A percentile compares a stretch with the other conserved stretches of the same genome.
Conservation (phyloP, 1,140 invertebrate genomes). For the Bombus waltoni region DNA sequence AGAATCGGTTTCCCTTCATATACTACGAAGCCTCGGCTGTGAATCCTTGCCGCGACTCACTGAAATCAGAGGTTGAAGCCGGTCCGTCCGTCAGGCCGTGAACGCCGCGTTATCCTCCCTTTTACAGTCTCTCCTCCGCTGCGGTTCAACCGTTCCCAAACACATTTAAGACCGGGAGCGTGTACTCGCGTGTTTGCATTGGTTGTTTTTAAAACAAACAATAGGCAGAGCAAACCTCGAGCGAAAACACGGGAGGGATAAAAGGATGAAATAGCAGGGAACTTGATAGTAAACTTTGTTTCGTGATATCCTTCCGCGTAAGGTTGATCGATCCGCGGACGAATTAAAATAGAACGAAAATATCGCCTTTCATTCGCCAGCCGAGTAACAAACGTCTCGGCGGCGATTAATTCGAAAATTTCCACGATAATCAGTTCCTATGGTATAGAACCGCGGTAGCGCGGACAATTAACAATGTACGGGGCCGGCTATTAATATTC, state of each 20-base stretch:
- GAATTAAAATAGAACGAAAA: not conserved
- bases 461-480: not conserved
- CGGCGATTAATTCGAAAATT: too few relatives aligned
- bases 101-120: not conserved
- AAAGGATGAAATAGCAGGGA: not conserved
- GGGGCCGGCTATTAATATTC: not conserved
- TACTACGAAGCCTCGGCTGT: too few relatives aligned
- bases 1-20: not conserved
- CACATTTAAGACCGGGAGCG: slow-evolving; percentile 3
- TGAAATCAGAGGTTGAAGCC: not conserved
- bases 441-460: too few relatives aligned
- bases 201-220: slow-evolving; percentile 17
- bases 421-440: too few relatives aligned
- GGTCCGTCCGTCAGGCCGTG: not conserved
- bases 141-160: not conserved
- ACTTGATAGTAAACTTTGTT: not conserved
- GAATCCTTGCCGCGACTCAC: too few relatives aligned
- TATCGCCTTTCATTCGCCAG: not conserved
- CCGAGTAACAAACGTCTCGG: not conserved
- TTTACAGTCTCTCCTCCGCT: not conserved
- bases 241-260: not conserved
- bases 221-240: not conserved
- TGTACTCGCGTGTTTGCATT: not conserved
- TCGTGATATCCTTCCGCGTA: not conserved
- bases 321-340: not conserved